Conservation (phyloP, 2,113 vertebrate genomes). For the Pachyramphus minor region DNA sequence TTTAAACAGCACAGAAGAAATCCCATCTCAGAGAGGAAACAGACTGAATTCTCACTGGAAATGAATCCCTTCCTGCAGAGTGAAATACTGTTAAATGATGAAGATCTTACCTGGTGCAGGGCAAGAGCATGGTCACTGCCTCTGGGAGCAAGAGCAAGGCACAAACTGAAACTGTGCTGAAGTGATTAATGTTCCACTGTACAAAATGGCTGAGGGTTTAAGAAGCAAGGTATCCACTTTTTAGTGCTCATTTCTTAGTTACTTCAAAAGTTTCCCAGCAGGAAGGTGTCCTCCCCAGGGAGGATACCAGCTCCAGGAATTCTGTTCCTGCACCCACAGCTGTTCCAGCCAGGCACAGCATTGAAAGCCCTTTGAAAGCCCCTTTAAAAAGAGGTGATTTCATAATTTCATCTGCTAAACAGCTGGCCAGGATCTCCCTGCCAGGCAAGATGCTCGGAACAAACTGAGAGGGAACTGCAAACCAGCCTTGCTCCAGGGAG, state of each 20-base stretch:
- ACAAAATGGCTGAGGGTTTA: not conserved
- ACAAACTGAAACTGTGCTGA: not conserved
- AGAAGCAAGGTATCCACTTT: not conserved
- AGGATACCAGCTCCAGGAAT: not conserved
- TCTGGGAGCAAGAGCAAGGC: not conserved
- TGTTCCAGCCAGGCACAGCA: rapidly evolving
- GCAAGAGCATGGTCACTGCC: not conserved
- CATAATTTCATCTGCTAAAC: not conserved
- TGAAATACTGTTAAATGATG: not conserved
- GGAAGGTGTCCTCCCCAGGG: not conserved
- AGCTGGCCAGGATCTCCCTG: not conserved
- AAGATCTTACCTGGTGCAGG: not conserved
- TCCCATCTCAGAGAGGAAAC: not conserved
- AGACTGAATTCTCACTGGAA: not conserved
- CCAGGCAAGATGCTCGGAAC: not conserved
- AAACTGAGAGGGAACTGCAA: not conserved
- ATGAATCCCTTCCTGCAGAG: not conserved
- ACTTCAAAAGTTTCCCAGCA: not conserved
- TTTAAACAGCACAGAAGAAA: not conserved
- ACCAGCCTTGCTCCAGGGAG: not conserved
- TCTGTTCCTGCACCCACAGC: not conserved
- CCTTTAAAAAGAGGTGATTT: not conserved
- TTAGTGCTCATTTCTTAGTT: not conserved
- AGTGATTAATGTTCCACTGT: rapidly evolving
- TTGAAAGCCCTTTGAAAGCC: not conserved